Evolutionary conservation across 1,140 invertebrate species (phyloP).

Genomic region (Orius insidiosus): DNA sequence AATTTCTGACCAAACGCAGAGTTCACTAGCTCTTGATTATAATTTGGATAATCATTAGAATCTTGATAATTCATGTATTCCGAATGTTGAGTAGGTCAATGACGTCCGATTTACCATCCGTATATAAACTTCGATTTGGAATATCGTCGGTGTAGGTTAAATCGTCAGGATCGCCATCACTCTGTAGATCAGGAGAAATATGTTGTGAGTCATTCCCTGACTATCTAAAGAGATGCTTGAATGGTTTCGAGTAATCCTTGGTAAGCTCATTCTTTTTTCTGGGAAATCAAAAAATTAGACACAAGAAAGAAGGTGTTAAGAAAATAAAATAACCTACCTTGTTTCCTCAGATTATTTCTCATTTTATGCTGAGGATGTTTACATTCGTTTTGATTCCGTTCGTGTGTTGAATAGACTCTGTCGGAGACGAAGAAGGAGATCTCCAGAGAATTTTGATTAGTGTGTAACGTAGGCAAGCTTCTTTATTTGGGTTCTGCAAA

Average conservation of each 20-base stretch:
- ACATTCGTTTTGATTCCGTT: not conserved
- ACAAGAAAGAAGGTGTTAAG: not conserved
- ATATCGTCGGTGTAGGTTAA: too few relatives aligned
- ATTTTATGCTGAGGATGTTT: slow-evolving; percentile 3
- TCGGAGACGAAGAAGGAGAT: slow-evolving; percentile 13
- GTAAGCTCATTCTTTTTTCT: slow-evolving; percentile 1
- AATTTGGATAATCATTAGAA: too few relatives aligned
- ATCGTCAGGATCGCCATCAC: too few relatives aligned
- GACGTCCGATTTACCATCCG: too few relatives aligned
- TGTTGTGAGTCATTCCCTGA: too few relatives aligned
- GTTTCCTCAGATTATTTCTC: slow-evolving; percentile 8
- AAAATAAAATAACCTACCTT: not conserved
- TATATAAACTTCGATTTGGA: too few relatives aligned
- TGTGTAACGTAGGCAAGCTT: slow-evolving; percentile 46
- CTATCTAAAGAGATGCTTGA: too few relatives aligned
- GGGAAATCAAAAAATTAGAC: not conserved
- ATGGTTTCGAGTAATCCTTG: not conserved
- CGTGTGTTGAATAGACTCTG: slow-evolving; percentile 5
- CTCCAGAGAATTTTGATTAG: slow-evolving; percentile 10
- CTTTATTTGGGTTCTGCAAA: slow-evolving; percentile 30
- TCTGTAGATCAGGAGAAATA: too few relatives aligned
- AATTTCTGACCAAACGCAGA: too few relatives aligned
- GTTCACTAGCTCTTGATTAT: too few relatives aligned
- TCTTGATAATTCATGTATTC: too few relatives aligned
- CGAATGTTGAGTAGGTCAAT: too few relatives aligned